These are phyloP conservation scores for Campopleginae sp. DNA, from an alignment of 2,888 invertebrate species.

Conservation along the genomic window DNA sequence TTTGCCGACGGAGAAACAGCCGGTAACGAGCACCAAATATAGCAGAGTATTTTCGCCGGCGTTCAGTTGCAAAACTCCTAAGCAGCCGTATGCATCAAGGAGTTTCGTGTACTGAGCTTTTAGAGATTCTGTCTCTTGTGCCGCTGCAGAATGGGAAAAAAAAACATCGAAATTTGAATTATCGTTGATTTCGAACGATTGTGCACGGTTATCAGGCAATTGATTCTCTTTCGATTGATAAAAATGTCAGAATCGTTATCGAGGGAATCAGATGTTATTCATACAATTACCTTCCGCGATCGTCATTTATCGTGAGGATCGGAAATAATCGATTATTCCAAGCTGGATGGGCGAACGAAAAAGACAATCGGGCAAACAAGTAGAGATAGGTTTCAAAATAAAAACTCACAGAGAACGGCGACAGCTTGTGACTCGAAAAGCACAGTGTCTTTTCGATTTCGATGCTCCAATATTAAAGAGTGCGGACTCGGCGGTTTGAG, in stretches of 20 bases:
- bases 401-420: conserved; percentile 90
- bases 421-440: conserved; percentile 97
- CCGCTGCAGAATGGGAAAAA: conserved; percentile 85
- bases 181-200: neutral
- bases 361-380: conserved; percentile 13
- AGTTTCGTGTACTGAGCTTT: conserved; percentile 96
- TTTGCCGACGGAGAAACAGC: conserved; percentile 98
- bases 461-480: conserved; percentile 95
- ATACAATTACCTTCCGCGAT: neutral
- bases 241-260: neutral
- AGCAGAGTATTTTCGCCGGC: conserved; percentile 93
- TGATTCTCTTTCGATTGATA: neutral
- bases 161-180: neutral
- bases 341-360: conserved; percentile 11
- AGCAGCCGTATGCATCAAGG: conserved; percentile 97
- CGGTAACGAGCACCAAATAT: conserved; percentile 96
- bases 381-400: conserved; percentile 10
- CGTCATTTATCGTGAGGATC: neutral
- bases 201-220: neutral
- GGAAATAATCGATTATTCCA: conserved; percentile 43
- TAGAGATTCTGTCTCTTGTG: conserved; percentile 95
- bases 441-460: conserved; percentile 93
- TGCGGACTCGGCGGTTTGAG: conserved; percentile 94
- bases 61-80: conserved; percentile 96
- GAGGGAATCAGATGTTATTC: neutral